phyloP scores from a whole-genome alignment of 2,797 vertebrate genomes.

The Mallotus villosus region DNA sequence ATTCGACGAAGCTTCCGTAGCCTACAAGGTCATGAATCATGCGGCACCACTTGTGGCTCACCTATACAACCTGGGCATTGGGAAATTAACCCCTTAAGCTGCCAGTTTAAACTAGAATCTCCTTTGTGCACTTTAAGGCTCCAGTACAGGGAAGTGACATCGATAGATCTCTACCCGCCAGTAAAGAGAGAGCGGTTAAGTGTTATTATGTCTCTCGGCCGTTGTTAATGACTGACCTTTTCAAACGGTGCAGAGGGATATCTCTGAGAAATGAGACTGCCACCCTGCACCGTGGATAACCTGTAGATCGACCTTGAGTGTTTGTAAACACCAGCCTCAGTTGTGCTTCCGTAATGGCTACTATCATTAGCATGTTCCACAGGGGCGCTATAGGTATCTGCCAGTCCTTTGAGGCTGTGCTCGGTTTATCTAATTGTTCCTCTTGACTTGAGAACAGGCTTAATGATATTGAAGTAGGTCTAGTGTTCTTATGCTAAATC shows the following conservation, averaged over 20 bases:
- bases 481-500: constrained; percentile 69
- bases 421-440: constrained; percentile 45
- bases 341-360: constrained; percentile 59
- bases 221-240: constrained; percentile 77
- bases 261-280: constrained; percentile 64
- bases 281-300: constrained; percentile 66
- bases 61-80: constrained; percentile 45
- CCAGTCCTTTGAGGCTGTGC: constrained; percentile 38
- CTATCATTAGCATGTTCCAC: constrained; percentile 48
- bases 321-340: constrained; percentile 70
- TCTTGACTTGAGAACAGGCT: constrained; percentile 50
- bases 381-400: constrained; percentile 39
- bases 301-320: constrained; percentile 74
- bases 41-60: constrained; percentile 48
- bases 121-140: constrained; percentile 37
- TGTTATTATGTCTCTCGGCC: constrained; percentile 48
- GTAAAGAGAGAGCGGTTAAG: constrained; percentile 46
- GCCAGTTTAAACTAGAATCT: constrained; percentile 47
- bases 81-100: constrained; percentile 64
- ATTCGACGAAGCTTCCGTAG: constrained; percentile 56
- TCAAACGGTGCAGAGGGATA: constrained; percentile 55
- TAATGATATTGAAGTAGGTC: background rate
- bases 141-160: constrained; percentile 52
- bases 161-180: constrained; percentile 60
- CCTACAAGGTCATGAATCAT: constrained; percentile 76